Conservation (phyloP, 2,797 vertebrate species). For the Gambelia wislizenii region DNA sequence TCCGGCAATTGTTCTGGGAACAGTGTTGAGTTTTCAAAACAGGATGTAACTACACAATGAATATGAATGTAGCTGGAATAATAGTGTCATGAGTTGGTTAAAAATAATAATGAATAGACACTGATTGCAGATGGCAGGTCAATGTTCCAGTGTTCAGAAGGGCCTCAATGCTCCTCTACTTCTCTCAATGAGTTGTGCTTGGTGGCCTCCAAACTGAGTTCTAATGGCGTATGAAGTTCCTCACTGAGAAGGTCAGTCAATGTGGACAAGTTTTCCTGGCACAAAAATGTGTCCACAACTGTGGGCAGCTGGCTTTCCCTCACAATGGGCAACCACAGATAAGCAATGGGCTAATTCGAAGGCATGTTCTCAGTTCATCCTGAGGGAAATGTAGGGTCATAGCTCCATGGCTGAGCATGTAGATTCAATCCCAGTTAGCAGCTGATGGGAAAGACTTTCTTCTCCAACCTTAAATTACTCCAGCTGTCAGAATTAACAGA, state of each 20-base stretch:
- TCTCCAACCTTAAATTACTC: not conserved
- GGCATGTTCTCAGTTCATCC: not conserved
- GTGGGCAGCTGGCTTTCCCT: not conserved
- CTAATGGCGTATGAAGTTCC: not conserved
- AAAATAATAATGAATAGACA: slow-evolving; percentile 72
- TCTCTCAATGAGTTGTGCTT: not conserved
- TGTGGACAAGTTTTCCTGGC: not conserved
- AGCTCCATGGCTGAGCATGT: not conserved
- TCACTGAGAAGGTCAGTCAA: not conserved
- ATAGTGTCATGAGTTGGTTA: slow-evolving; percentile 54
- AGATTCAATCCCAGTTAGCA: not conserved
- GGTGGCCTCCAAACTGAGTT: not conserved
- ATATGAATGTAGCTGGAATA: slow-evolving; percentile 64
- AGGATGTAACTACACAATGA: slow-evolving; percentile 67
- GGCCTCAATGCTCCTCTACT: not conserved
- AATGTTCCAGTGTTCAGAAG: slow-evolving; percentile 5
- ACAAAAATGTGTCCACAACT: not conserved
- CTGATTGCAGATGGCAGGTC: slow-evolving; percentile 52
- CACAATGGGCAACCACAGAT: not conserved
- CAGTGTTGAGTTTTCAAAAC: slow-evolving; percentile 73
- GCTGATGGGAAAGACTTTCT: not conserved
- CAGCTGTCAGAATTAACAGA: not conserved
- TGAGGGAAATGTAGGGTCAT: too few species aligned
- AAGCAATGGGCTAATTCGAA: not conserved
- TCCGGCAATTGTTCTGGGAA: slow-evolving; percentile 74